Evolutionary conservation across 2,797 vertebrate genomes (phyloP).

Genomic region (Cyclopterus lumpus): DNA sequence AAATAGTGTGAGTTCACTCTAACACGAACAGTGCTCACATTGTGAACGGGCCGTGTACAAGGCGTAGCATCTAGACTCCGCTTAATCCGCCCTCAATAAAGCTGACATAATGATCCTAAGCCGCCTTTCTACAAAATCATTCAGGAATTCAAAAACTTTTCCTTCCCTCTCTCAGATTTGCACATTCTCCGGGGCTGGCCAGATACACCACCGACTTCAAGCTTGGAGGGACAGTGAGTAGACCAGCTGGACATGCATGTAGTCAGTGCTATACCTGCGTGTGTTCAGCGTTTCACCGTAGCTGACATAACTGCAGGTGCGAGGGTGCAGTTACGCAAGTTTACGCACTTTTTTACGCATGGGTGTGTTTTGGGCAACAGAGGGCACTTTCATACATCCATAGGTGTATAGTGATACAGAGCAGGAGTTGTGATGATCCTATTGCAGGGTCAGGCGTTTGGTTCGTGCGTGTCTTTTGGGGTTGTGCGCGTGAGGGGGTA

Average conservation of each 20-base stretch:
- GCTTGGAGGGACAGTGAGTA: slow-evolving; percentile 82
- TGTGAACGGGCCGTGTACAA: slow-evolving; percentile 90
- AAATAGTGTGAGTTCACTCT: slow-evolving; percentile 93
- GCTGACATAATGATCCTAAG: slow-evolving; percentile 98
- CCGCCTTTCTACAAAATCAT: slow-evolving; percentile 96
- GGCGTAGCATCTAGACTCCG: slow-evolving; percentile 91
- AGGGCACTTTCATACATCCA: neutral
- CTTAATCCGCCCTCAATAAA: slow-evolving; percentile 97
- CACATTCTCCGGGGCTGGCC: slow-evolving; percentile 91
- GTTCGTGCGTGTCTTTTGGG: slow-evolving; percentile 27
- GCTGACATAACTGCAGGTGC: neutral
- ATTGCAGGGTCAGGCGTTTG: slow-evolving; percentile 49
- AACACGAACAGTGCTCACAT: slow-evolving; percentile 93
- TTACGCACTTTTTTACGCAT: slow-evolving; percentile 45
- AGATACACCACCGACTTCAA: slow-evolving; percentile 65
- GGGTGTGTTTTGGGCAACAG: neutral
- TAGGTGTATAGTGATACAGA: slow-evolving; percentile 42
- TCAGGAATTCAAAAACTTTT: slow-evolving; percentile 96
- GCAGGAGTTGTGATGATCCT: slow-evolving; percentile 56
- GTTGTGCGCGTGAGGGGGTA: slow-evolving; percentile 38
- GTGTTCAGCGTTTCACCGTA: slow-evolving; percentile 27
- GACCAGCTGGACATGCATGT: slow-evolving; percentile 39
- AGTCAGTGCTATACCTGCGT: slow-evolving; percentile 30
- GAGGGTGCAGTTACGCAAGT: slow-evolving; percentile 21
- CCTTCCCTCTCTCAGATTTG: slow-evolving; percentile 79